phyloP scores from a whole-genome alignment of 2,113 vertebrate species.

The Megaleporinus macrocephalus region DNA sequence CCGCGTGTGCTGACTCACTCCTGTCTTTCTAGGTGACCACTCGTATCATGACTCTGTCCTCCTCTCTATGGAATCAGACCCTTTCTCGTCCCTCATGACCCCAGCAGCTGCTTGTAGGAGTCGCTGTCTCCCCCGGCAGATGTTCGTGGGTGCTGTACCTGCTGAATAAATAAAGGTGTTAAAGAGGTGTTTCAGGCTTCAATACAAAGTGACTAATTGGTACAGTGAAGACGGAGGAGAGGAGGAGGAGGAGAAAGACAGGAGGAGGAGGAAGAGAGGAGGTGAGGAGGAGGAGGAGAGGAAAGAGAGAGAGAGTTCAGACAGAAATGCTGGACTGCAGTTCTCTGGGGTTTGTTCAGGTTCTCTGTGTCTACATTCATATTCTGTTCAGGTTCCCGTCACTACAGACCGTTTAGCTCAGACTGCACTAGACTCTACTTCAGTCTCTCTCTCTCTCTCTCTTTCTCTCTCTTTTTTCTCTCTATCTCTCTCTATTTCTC shows the following conservation, averaged over 20 bases:
- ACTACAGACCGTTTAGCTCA: too few relatives aligned
- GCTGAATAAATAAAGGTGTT: neutral
- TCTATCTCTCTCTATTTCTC: too few relatives aligned
- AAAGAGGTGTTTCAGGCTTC: neutral
- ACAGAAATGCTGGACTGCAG: neutral
- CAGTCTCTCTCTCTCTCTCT: too few relatives aligned
- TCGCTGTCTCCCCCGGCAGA: too few relatives aligned
- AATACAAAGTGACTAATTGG: slow-evolving; percentile 1
- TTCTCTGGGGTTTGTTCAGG: too few relatives aligned
- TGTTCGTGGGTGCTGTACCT: neutral
- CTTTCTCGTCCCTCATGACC: too few relatives aligned
- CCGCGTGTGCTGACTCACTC: neutral
- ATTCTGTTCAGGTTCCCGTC: neutral
- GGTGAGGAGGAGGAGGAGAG: neutral
- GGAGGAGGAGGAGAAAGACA: neutral
- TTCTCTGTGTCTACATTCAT: neutral
- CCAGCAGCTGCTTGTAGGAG: too few relatives aligned
- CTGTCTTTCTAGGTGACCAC: neutral
- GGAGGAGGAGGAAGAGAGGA: neutral
- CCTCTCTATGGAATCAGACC: too few relatives aligned
- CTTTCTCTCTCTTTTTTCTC: too few relatives aligned
- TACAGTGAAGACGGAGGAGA: neutral
- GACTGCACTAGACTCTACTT: too few relatives aligned
- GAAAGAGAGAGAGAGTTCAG: neutral
- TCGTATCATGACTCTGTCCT: neutral